A percentile compares a stretch with the other conserved stretches of the same genome.
Conservation (phyloP, 2,113 vertebrate genomes). For the Pedetes capensis region DNA sequence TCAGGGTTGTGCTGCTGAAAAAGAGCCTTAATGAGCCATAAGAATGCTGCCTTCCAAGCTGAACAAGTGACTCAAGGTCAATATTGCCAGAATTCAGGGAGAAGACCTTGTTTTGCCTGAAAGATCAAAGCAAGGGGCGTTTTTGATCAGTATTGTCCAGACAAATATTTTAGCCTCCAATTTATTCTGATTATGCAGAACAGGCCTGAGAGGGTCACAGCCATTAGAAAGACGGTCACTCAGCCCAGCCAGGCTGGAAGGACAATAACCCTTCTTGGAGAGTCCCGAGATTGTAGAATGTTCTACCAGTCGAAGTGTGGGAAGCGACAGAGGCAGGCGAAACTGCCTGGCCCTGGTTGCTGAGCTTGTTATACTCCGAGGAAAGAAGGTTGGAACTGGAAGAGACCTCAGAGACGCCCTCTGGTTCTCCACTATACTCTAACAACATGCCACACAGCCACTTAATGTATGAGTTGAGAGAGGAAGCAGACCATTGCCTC, state of each 20-base stretch:
- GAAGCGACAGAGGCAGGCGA: neutral
- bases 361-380: neutral
- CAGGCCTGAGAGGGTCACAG: conserved; percentile 56
- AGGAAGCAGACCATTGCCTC: neutral
- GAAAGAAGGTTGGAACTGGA: neutral
- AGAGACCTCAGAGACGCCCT: neutral
- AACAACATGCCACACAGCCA: neutral
- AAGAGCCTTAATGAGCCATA: conserved; percentile 47
- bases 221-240: conserved; percentile 31
- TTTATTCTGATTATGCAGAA: conserved; percentile 67
- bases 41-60: neutral
- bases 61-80: conserved; percentile 46
- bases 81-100: neutral
- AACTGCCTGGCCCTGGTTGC: neutral
- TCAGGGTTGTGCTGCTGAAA: neutral
- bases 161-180: conserved; percentile 63
- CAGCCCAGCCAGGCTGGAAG: neutral
- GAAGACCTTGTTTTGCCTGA: conserved; percentile 66
- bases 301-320: neutral
- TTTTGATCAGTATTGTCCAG: conserved; percentile 60
- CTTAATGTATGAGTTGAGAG: neutral
- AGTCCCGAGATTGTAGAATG: neutral
- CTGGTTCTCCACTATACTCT: neutral
- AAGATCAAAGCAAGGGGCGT: conserved; percentile 64
- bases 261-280: neutral